These are phyloP conservation scores for Drosophila biarmipes DNA, from an alignment of 1,140 invertebrate species.

Conservation along the genomic window DNA sequence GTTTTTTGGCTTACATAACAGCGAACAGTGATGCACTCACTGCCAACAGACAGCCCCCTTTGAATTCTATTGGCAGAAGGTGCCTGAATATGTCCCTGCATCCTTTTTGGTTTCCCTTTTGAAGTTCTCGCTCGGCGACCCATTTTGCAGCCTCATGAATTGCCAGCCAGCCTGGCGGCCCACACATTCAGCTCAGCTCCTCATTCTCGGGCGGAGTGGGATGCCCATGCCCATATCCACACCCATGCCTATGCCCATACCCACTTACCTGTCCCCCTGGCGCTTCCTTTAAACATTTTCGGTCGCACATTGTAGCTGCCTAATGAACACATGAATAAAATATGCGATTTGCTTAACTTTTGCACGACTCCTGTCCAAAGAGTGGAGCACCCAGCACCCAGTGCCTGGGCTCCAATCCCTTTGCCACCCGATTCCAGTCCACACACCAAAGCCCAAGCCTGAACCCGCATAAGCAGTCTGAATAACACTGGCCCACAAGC, in stretches of 20 bases:
- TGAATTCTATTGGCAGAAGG: slow-evolving; percentile 60
- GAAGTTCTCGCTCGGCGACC: slow-evolving; percentile 71
- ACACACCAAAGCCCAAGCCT: slow-evolving; percentile 1
- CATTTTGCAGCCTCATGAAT: slow-evolving; percentile 77
- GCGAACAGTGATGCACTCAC: slow-evolving; percentile 41
- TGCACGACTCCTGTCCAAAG: slow-evolving; percentile 63
- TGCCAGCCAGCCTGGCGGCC: slow-evolving; percentile 17
- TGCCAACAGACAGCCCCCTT: slow-evolving; percentile 7
- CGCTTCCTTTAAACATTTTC: slow-evolving; percentile 81
- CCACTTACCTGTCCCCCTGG: slow-evolving; percentile 9
- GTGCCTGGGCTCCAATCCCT: not conserved
- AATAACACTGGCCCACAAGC: slow-evolving; percentile 1
- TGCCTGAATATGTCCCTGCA: slow-evolving; percentile 43
- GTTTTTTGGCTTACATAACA: slow-evolving; percentile 48
- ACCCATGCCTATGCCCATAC: not conserved
- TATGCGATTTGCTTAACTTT: slow-evolving; percentile 83
- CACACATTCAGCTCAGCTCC: slow-evolving; percentile 16
- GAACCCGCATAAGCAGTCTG: slow-evolving; percentile 43
- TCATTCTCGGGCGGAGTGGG: not conserved
- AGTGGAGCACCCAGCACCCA: slow-evolving; percentile 4
- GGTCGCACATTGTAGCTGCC: slow-evolving; percentile 82
- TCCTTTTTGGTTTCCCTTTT: slow-evolving; percentile 69
- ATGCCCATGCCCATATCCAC: too few relatives aligned
- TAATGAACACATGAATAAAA: slow-evolving; percentile 84
- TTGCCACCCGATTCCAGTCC: slow-evolving; percentile 1